These are phyloP conservation scores for Hemibagrus guttatus DNA, from an alignment of 2,797 vertebrate genomes.

Conservation along the genomic window DNA sequence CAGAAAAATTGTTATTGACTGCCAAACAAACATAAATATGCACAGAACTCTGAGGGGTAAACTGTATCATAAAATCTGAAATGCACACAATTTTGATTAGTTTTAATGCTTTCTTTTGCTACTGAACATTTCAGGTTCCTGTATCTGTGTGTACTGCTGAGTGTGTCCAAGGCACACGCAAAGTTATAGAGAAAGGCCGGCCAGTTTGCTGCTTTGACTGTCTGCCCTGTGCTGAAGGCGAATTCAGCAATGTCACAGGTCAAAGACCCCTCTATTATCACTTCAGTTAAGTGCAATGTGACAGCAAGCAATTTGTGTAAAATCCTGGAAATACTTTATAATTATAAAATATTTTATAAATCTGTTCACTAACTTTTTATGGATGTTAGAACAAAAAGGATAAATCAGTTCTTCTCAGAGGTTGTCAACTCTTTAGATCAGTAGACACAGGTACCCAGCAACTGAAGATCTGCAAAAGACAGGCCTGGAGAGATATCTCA, in stretches of 20 bases:
- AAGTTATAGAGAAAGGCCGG: slow-evolving; percentile 58
- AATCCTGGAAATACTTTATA: not conserved
- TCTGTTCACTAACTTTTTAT: not conserved
- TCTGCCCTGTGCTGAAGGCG: slow-evolving; percentile 60
- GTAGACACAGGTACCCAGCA: too few species aligned
- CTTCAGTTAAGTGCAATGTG: not conserved
- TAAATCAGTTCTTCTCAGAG: too few species aligned
- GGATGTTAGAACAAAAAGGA: too few species aligned
- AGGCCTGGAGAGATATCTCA: too few species aligned
- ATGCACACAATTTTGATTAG: not conserved
- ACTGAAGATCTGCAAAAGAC: too few species aligned
- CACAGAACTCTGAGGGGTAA: not conserved
- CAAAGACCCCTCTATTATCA: not conserved
- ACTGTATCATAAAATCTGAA: not conserved
- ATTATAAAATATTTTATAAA: too few species aligned
- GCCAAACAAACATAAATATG: not conserved
- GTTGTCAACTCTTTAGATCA: too few species aligned
- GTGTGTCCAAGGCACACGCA: slow-evolving; percentile 61
- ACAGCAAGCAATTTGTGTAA: not conserved
- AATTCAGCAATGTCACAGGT: slow-evolving; percentile 61
- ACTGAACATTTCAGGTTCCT: slow-evolving; percentile 60
- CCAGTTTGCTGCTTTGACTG: slow-evolving; percentile 66
- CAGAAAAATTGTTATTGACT: not conserved
- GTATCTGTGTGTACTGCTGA: slow-evolving; percentile 57
- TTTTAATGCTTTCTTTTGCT: not conserved